phyloP scores from a whole-genome alignment of 1,140 invertebrate species.

The Cotesia typhae region DNA sequence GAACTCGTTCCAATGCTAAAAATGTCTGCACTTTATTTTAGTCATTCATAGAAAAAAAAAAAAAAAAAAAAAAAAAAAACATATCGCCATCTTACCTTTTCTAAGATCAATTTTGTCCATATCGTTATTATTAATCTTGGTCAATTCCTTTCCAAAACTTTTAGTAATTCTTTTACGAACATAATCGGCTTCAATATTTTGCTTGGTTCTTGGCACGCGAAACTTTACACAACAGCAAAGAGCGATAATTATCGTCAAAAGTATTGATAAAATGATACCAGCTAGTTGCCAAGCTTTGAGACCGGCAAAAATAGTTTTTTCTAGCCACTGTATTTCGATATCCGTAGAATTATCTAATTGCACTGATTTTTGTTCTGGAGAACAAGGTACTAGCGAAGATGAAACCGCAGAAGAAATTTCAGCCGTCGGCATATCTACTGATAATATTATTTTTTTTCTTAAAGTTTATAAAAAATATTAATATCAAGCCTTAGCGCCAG shows the following conservation, averaged over 20 bases:
- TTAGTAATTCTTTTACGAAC: conserved; percentile 82
- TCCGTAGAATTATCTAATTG: conserved; percentile 44
- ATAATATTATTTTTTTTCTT: conserved; percentile 3
- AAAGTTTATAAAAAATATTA: not conserved
- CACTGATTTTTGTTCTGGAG: conserved; percentile 43
- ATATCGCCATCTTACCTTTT: conserved; percentile 70
- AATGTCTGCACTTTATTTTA: conserved; percentile 27
- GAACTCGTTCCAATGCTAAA: conserved; percentile 65
- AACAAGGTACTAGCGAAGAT: conserved; percentile 44
- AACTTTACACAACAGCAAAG: conserved; percentile 88
- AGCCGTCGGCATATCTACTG: conserved; percentile 36
- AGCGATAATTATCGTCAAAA: conserved; percentile 70
- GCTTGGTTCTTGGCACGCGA: conserved; percentile 88
- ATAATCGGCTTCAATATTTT: conserved; percentile 92
- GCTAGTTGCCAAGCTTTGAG: conserved; percentile 61
- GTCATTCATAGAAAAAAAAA: not conserved
- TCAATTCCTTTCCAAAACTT: conserved; percentile 82
- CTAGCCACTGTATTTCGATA: conserved; percentile 52
- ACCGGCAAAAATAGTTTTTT: conserved; percentile 52
- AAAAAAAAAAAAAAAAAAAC: not conserved
- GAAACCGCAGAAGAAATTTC: conserved; percentile 33
- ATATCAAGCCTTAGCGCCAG: not conserved
- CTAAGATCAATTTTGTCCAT: conserved; percentile 85
- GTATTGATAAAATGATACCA: conserved; percentile 57
- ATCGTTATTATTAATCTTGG: conserved; percentile 83